A percentile compares a stretch with the other conserved stretches of the same genome.
Evolutionary conservation across 2,113 vertebrate genomes (phyloP).

Genomic region (Phaethon lepturus): DNA sequence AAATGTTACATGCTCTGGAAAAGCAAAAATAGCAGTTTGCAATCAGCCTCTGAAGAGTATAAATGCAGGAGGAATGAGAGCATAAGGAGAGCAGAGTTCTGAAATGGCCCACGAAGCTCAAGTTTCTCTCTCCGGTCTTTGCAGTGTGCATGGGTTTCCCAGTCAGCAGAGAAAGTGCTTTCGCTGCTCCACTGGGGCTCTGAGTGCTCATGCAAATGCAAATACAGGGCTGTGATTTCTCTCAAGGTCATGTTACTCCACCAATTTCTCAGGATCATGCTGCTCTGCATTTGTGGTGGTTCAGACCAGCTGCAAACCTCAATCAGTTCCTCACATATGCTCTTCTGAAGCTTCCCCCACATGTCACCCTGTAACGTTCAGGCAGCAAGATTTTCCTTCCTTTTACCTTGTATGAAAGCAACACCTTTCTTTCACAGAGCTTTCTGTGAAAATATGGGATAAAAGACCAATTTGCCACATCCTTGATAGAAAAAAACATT

Average conservation of each 20-base stretch:
- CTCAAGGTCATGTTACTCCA: neutral
- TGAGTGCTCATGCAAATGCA: rapidly evolving
- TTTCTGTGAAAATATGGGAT: neutral
- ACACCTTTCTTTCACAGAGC: neutral
- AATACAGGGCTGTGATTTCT: neutral
- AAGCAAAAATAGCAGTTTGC: neutral
- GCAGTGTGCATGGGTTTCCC: neutral
- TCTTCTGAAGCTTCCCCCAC: neutral
- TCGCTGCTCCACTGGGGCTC: neutral
- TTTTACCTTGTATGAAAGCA: neutral
- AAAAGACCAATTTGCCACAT: neutral
- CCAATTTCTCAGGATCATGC: neutral
- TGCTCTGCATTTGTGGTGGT: neutral
- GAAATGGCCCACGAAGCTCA: neutral
- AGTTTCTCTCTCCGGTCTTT: neutral
- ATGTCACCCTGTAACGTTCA: neutral
- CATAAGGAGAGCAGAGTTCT: neutral
- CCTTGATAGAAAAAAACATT: neutral
- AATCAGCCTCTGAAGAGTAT: neutral
- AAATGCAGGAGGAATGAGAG: neutral
- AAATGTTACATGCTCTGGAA: neutral
- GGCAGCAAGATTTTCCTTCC: neutral
- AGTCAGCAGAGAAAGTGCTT: neutral
- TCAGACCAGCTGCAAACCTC: neutral
- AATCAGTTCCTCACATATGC: neutral